Base-by-base conservation (phyloP, 2,797 vertebrate genomes). In the Lepidocolaptes lacrymiger region DNA sequence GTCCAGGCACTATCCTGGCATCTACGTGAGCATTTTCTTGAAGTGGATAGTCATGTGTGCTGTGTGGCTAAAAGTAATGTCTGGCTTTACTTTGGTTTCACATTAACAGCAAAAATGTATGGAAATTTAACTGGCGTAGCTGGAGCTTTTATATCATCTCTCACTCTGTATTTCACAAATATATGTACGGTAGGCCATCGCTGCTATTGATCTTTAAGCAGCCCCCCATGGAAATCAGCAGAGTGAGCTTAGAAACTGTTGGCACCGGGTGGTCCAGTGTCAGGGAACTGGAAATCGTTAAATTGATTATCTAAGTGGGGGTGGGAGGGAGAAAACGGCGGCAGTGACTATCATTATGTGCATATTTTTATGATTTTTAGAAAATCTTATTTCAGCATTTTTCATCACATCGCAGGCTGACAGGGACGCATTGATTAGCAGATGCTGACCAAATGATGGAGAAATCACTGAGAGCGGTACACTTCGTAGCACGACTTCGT, bases 251-350 rank as follows among this genome's bases (percentile, higher is more conserved):
- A 88, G 90, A 94, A 94, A 80, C 86, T 44, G 80, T 71, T 96
- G 95, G 93, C 93, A 95, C 15, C 2, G 37, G 28, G 34, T 85
- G 27, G 48, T 46, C 72, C 75, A 69, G 59, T 63, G 91, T 92
- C 94, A 78, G 85, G 91, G 96, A 97, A 96, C 96, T 94, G 93
- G 96, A 97, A 97, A 97, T 98, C 97, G 58, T 97, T 98, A 96
- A 95, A 97, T 67, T 96, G 94, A 97, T 97, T 83, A 91, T 96
- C 96, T 97, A 97, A 98, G 96, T 93, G 96, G 92, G 85, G 72
- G 58, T 49, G 83, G 71, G 44, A 74, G 48, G 16, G 51, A 90
- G 95, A 94, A 59, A 92, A 94, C 55, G 20, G 88, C 44, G 20
- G 44, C 36, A 3, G 87, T 41, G 89, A 85, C 88, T 92, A 91